A percentile compares a stretch with the other conserved stretches of the same genome.
Evolutionary conservation across 1,140 invertebrate genomes (phyloP).

Genomic region (Belonocnema kinseyi): DNA sequence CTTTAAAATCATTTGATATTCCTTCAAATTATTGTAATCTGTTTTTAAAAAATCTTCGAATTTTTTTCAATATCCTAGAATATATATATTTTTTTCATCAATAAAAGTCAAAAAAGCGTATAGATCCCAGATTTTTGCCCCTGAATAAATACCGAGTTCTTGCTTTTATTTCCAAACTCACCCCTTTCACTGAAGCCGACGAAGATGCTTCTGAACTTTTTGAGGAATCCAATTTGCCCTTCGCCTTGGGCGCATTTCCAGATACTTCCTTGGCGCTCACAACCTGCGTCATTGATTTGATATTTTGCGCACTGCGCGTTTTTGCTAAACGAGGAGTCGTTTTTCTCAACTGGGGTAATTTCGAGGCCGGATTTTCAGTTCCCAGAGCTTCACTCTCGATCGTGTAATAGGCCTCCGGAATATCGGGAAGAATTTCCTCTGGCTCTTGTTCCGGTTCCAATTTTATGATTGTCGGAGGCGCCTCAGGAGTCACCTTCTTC

Average conservation of each 20-base stretch:
- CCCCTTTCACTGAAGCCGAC: constrained; percentile 62
- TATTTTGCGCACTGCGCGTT: constrained; percentile 71
- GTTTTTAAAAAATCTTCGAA: no score
- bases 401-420: constrained; percentile 38
- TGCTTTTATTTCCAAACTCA: constrained; percentile 42
- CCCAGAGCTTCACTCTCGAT: constrained; percentile 42
- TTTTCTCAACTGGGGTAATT: constrained; percentile 63
- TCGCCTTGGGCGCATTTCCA: constrained; percentile 58
- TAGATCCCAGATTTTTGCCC: no score
- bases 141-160: neutral
- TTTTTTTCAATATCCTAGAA: no score
- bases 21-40: no score
- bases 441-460: neutral
- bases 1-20: no score
- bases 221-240: constrained; percentile 56
- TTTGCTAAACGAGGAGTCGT: constrained; percentile 72
- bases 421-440: constrained; percentile 59
- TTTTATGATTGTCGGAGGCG: neutral
- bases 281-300: constrained; percentile 69
- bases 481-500: neutral
- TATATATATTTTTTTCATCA: no score
- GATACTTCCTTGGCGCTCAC: constrained; percentile 60
- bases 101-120: no score
- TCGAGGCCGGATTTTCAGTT: constrained; percentile 58
- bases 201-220: constrained; percentile 59